Base-by-base conservation (phyloP, 2,797 vertebrate genomes). In the Anisognathus igniventris region DNA sequence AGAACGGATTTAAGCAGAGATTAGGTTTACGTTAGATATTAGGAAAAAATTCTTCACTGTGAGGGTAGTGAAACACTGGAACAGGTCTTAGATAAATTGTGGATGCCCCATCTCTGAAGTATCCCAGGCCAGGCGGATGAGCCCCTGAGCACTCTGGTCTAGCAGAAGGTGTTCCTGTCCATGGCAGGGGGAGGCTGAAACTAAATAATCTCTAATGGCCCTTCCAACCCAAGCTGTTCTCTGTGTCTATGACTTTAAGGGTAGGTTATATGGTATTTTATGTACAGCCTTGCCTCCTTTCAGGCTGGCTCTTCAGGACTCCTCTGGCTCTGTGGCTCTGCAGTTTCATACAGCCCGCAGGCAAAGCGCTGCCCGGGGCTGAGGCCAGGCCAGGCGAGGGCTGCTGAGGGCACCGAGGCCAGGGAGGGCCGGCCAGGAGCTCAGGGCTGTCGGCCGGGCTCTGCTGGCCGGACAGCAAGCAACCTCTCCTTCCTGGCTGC, bases 361-460 rank as follows among this genome's bases (percentile, higher is more conserved):
- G 57, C 44, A 2, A 25, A 62, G 33, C 0, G 47, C 28, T 19
- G 40, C n/a, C 48, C 2, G 44, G n/a, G 28, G 21, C 1, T 3
- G 44, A 58, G 44, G 21, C 7, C 17, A 14, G 50, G 57, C 35
- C 57, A 19, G 39, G 21, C 2, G 15, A 33, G 15, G 12, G 6
- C 5, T 44, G 57, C 50, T 13, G 51, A n/a, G 45, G 45, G 39
- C 58, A 8, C 19, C 6, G 64, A 25, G 44, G 11, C 9, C 23
- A 27, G 19, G 23, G 30, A 20, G 0, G 51, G 30, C 31, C 39
- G 1, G 47, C n/a, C 76, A 10, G 44, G 16, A 25, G 27, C 39
- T 10, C 19, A 21, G n/a, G 25, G 76, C 74, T 4, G 39, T 1
- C 10, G 68, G 16, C 27, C 25, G n/a, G 17, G 33, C 39, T n/a